Base-by-base conservation (phyloP, 2,797 vertebrate species). In the Cephalopachus bancanus region DNA sequence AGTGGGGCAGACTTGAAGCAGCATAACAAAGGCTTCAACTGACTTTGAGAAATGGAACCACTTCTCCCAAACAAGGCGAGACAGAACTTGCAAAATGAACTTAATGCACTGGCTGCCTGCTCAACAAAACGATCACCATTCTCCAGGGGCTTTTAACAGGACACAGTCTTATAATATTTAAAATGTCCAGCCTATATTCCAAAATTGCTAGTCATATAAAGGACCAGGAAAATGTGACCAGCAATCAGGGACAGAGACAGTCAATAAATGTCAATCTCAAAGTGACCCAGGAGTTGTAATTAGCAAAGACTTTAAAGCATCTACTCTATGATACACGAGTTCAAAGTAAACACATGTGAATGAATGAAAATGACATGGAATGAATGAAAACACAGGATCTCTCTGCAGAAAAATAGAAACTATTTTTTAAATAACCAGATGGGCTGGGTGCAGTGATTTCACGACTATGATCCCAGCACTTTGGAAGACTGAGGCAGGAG, bases 321-420 rank as follows among this genome's bases (percentile, higher is more conserved):
- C 60, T 92, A 55, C 53, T 83, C 11, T 49, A 55, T 28, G 28
- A 72, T 69, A 67, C 26, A 60, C 26, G 62, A 92, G 24, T 33
- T 83, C 80, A 62, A 76, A 80, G 49, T 76, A 95, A 96, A 92
- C 1, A 71, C 14, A 71, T 24, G 5, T 60, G 24, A 96, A 83
- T 76, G 17, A 53, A 83, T 75, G 33, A 17, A 96, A 83, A 86
- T 83, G 15, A 83, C 74, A 12, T 95, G 57, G 24, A 93, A 84
- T 60, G 37, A 95, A 79, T 74, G 55, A 15, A 71, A 96, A 88
- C 71, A 83, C 5, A 67, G n/a, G n/a, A 49, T 2, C 55, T 74
- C 51, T 88, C n/a, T 84, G 57, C 57, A 95, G 37, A 96, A 26
- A 85, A 86, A 78, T 62, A 92, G 69, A 87, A 92, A 64, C 72